Percentiles rank a stretch among this genome's conserved stretches.
These are phyloP conservation scores for Dendrolimus punctatus DNA, from an alignment of 1,140 invertebrate genomes.

Conservation along the genomic window DNA sequence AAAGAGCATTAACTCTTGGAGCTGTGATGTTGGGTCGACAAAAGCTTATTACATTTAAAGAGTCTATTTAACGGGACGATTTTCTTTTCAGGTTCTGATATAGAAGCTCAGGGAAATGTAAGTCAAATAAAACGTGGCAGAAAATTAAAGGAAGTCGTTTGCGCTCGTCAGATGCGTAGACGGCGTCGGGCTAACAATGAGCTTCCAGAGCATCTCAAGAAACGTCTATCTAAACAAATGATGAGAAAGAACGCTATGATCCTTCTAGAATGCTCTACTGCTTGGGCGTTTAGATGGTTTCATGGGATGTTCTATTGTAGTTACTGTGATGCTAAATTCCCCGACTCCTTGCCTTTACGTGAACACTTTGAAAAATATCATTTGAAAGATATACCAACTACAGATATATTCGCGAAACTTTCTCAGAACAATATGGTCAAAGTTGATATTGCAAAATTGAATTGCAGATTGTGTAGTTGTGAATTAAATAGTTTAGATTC, in stretches of 20 bases:
- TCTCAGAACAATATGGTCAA: slow-evolving; percentile 67
- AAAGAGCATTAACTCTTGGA: no score
- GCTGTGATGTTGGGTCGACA: no score
- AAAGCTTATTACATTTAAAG: no score
- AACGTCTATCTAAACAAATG: slow-evolving; percentile 53
- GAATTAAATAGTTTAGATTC: slow-evolving; percentile 27
- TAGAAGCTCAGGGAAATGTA: slow-evolving; percentile 25
- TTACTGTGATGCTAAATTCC: slow-evolving; percentile 49
- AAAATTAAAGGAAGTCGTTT: slow-evolving; percentile 55
- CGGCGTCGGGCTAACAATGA: slow-evolving; percentile 53
- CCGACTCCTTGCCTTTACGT: slow-evolving; percentile 33
- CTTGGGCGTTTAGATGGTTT: slow-evolving; percentile 59
- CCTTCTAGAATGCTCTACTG: slow-evolving; percentile 52
- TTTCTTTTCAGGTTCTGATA: slow-evolving; percentile 63
- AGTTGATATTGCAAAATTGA: slow-evolving; percentile 43
- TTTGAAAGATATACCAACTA: slow-evolving; percentile 33
- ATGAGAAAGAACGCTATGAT: slow-evolving; percentile 55
- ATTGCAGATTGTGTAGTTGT: slow-evolving; percentile 54
- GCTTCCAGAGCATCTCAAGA: slow-evolving; percentile 51
- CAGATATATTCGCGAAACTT: slow-evolving; percentile 52
- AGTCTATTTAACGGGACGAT: not conserved
- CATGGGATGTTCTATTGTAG: slow-evolving; percentile 52
- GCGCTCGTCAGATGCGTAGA: slow-evolving; percentile 51
- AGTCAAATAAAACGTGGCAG: slow-evolving; percentile 35
- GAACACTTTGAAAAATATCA: slow-evolving; percentile 38